phyloP scores from a whole-genome alignment of 1,140 invertebrate species.

The Drosophila busckii region DNA sequence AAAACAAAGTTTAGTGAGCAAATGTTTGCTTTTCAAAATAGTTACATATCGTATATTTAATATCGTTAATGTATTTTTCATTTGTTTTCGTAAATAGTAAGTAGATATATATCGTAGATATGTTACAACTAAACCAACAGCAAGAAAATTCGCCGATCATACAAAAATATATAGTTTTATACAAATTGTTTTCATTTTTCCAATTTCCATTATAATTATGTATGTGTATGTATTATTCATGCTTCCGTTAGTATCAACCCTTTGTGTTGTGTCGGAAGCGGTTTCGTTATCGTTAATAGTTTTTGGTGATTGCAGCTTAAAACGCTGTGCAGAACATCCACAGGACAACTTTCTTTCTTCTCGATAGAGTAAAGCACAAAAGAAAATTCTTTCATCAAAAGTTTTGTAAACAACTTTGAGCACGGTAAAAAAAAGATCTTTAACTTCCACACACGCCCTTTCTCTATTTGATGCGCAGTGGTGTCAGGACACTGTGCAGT shows the following conservation, averaged over 20 bases:
- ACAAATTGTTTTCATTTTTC: slow-evolving; percentile 57
- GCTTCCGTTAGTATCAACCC: slow-evolving; percentile 11
- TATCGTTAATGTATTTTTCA: slow-evolving; percentile 25
- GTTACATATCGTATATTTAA: slow-evolving; percentile 53
- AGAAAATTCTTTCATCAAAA: slow-evolving; percentile 47
- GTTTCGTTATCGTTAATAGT: slow-evolving; percentile 59
- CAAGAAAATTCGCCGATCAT: slow-evolving; percentile 78
- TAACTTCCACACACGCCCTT: slow-evolving; percentile 13
- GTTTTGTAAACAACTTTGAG: slow-evolving; percentile 47
- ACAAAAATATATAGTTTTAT: slow-evolving; percentile 53
- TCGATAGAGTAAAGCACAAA: slow-evolving; percentile 24
- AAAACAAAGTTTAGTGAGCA: slow-evolving; percentile 48
- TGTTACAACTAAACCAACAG: slow-evolving; percentile 69
- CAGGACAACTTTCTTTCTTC: slow-evolving; percentile 42
- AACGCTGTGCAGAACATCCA: slow-evolving; percentile 66
- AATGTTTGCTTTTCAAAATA: slow-evolving; percentile 50
- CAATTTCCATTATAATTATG: slow-evolving; percentile 39
- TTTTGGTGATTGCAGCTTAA: slow-evolving; percentile 70
- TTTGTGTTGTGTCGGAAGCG: slow-evolving; percentile 43
- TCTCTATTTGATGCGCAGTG: slow-evolving; percentile 67
- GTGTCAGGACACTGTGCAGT: slow-evolving; percentile 75
- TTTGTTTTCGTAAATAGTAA: slow-evolving; percentile 13
- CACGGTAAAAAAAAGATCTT: slow-evolving; percentile 18
- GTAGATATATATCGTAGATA: slow-evolving; percentile 44
- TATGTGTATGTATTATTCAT: slow-evolving; percentile 13